Evolutionary conservation across 2,888 invertebrate genomes (phyloP).

Genomic region (Antheraea yamamai): DNA sequence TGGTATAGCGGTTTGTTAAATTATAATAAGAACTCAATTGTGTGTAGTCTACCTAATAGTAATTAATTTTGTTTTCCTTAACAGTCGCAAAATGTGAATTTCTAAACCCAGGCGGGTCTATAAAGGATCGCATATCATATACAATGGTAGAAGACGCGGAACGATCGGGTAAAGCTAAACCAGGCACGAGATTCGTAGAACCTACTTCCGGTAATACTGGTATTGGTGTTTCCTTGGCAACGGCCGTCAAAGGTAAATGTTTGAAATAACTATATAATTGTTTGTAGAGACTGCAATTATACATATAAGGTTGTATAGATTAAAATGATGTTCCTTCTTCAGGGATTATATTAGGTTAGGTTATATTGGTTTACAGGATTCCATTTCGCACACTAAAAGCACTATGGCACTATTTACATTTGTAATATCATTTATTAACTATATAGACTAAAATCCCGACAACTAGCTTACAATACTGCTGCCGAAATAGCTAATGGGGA

Average conservation of each 20-base stretch:
- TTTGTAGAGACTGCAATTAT: background rate
- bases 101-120: conserved; percentile 96
- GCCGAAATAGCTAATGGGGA: too few species aligned
- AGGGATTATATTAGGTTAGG: too few species aligned
- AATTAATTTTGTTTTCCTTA: conserved; percentile 24
- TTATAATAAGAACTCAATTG: background rate
- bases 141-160: conserved; percentile 97
- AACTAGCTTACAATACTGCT: too few species aligned
- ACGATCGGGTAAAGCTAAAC: conserved; percentile 87
- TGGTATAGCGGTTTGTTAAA: too few species aligned
- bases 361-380: too few species aligned
- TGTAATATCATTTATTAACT: too few species aligned
- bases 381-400: too few species aligned
- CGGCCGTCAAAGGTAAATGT: conserved; percentile 84
- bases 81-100: conserved; percentile 97
- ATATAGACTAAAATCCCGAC: too few species aligned
- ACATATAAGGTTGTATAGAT: background rate
- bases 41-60: background rate
- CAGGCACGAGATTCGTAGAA: conserved; percentile 93
- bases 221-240: conserved; percentile 94
- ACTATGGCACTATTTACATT: too few species aligned
- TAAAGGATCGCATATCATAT: conserved; percentile 94
- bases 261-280: background rate
- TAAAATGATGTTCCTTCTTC: background rate
- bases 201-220: conserved; percentile 94